Evolutionary conservation across 2,888 invertebrate species (phyloP).

Genomic region (Lithophane socia): DNA sequence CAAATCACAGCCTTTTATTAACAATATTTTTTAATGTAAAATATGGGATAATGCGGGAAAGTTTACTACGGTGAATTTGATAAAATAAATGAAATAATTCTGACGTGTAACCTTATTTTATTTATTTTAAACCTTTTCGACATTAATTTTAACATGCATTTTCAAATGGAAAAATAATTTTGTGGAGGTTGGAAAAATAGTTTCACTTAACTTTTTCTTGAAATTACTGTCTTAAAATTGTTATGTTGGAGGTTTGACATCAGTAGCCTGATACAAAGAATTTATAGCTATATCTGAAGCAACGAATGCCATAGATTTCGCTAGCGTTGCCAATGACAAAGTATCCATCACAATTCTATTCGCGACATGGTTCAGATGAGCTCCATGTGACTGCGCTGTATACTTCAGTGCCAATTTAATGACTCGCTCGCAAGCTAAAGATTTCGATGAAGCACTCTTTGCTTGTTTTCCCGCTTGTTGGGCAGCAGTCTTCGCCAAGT

Average conservation of each 20-base stretch:
- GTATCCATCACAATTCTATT: slow-evolving; percentile 88
- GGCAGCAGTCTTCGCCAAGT: slow-evolving; percentile 87
- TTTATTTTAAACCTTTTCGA: slow-evolving; percentile 7
- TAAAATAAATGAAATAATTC: slow-evolving; percentile 30
- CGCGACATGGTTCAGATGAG: slow-evolving; percentile 86
- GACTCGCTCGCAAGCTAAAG: slow-evolving; percentile 84
- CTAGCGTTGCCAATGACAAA: slow-evolving; percentile 83
- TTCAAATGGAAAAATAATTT: neutral
- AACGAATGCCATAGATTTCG: slow-evolving; percentile 88
- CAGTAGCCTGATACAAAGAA: slow-evolving; percentile 86
- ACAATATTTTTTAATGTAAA: neutral
- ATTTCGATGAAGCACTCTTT: slow-evolving; percentile 85
- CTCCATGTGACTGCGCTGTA: slow-evolving; percentile 86
- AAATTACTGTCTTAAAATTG: neutral
- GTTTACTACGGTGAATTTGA: neutral
- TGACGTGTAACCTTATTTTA: slow-evolving; percentile 14
- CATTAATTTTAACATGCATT: neutral
- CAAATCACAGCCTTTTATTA: neutral
- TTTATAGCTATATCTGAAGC: slow-evolving; percentile 88
- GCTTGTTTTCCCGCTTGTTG: slow-evolving; percentile 89
- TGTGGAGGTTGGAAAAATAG: neutral
- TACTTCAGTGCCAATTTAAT: slow-evolving; percentile 86
- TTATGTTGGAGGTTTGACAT: slow-evolving; percentile 84
- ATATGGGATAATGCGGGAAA: neutral
- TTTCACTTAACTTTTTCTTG: neutral